A percentile compares a stretch with the other conserved stretches of the same genome.
phyloP scores from a whole-genome alignment of 2,113 vertebrate genomes.

The Lota lota region DNA sequence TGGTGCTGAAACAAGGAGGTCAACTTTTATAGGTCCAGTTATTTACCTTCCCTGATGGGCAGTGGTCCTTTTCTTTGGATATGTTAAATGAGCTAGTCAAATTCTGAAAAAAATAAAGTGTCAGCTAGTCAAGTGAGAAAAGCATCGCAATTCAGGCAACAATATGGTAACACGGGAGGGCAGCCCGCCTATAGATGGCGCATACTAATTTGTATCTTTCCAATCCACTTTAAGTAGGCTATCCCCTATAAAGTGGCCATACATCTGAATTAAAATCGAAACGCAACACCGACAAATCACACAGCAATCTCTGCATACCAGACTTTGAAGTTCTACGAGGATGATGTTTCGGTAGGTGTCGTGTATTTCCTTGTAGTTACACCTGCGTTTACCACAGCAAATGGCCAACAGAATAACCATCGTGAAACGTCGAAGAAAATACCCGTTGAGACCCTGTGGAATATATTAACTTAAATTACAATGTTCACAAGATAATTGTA shows the following conservation, averaged over 20 bases:
- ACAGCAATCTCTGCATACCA: constrained; percentile 49
- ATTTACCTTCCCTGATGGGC: constrained; percentile 69
- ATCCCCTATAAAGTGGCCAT: neutral
- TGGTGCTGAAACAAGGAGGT: constrained; percentile 45
- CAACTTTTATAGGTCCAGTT: neutral
- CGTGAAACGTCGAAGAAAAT: constrained; percentile 59
- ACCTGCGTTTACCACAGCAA: constrained; percentile 54
- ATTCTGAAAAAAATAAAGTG: constrained; percentile 55
- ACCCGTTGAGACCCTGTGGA: constrained; percentile 64
- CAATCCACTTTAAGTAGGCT: neutral
- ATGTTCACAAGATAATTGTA: too few species aligned
- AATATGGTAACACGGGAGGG: constrained; percentile 27
- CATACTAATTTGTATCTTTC: neutral
- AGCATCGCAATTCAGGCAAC: neutral
- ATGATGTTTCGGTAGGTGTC: constrained; percentile 62
- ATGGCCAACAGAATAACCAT: constrained; percentile 58
- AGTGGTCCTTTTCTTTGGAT: constrained; percentile 57
- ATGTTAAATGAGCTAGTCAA: constrained; percentile 46
- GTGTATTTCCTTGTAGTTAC: constrained; percentile 68
- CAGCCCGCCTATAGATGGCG: constrained; percentile 8
- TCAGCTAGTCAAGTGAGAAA: neutral
- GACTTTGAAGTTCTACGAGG: constrained; percentile 63
- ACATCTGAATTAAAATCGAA: neutral
- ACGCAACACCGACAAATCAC: neutral
- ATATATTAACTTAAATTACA: neutral